Evolutionary conservation across 2,797 vertebrate species (phyloP).

Genomic region (Hydrophis major): DNA sequence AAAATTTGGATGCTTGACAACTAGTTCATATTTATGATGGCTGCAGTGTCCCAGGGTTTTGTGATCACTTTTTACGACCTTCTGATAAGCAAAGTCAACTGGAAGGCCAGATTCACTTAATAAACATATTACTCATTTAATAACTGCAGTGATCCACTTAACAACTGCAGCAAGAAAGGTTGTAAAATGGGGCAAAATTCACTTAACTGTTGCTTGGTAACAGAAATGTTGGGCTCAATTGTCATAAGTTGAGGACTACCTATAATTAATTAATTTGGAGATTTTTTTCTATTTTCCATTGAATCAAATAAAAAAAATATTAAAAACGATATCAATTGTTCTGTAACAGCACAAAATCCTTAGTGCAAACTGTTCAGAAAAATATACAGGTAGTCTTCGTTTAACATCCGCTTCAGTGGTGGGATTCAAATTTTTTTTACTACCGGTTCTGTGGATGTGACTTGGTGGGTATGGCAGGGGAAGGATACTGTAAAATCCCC

Average conservation of each 20-base stretch:
- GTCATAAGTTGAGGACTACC: not conserved
- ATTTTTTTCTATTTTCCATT: not conserved
- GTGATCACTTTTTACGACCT: not conserved
- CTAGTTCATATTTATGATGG: not conserved
- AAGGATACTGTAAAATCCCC: too few relatives aligned
- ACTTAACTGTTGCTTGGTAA: not conserved
- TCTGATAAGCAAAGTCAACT: not conserved
- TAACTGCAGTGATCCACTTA: not conserved
- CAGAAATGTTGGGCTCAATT: not conserved
- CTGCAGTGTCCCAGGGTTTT: not conserved
- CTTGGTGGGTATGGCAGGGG: too few relatives aligned
- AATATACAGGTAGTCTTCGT: not conserved
- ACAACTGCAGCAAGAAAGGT: not conserved
- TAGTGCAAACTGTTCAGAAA: not conserved
- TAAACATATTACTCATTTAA: not conserved
- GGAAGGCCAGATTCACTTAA: not conserved
- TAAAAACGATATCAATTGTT: not conserved
- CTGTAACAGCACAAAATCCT: not conserved
- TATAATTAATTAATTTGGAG: not conserved
- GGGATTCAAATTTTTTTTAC: too few relatives aligned
- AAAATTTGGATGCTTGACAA: not conserved
- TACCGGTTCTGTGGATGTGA: too few relatives aligned
- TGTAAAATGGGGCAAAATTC: not conserved
- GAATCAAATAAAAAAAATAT: not conserved
- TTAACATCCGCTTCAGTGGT: not conserved